Evolutionary conservation across 2,113 vertebrate species (phyloP), one percentile per base, ranked within the genome.

Genomic region (Montifringilla adamsi): DNA sequence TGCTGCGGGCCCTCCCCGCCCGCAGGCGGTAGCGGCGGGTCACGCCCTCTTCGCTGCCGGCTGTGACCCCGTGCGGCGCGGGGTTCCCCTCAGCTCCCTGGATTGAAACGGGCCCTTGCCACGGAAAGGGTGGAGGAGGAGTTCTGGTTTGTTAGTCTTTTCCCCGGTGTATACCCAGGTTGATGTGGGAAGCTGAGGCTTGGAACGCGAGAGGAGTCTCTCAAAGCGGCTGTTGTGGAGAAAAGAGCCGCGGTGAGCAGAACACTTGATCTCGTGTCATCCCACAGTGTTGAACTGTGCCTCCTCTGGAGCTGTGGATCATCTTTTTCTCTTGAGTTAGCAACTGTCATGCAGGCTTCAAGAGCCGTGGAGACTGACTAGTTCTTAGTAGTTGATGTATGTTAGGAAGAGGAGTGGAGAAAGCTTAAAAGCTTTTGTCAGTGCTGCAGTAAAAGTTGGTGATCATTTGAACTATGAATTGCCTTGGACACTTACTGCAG

Each of bases 21-120:
- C 7, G 7, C 5, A 5, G 8, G 22, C 35, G 18, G 73, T 3
- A 23, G 18, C 39, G 59, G 24, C 7, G 43, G 6, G 4, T 17
- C 16, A 1, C 5, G 15, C 19, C 9, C 1, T 6, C 16, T 5
- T 4, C 1, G 26, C 6, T 6, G 3, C 27, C 3, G 0, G 21
- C 7, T 0, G 3, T 12, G 24, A 5, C 2, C 10, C 4, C 35
- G 3, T 14, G 6, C 8, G 2, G 30, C 4, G 2, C 10, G 2
- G 10, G 2, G 6, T 0, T 7, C 4, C 12, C 4, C 9, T 16
- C 12, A 1, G 3, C 21, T 7, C 2, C 9, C 1, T 10, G 7
- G 0, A 2, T 9, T 5, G 3, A 4, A 35, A 33, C 10, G 2
- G 11, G 41, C 31, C 3, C 13, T 33, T 49, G 7, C 22, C 21